Percentiles rank a stretch among this genome's conserved stretches.
Evolutionary conservation across 1,140 invertebrate species (phyloP).

Genomic region (Macrocentrus cingulum): DNA sequence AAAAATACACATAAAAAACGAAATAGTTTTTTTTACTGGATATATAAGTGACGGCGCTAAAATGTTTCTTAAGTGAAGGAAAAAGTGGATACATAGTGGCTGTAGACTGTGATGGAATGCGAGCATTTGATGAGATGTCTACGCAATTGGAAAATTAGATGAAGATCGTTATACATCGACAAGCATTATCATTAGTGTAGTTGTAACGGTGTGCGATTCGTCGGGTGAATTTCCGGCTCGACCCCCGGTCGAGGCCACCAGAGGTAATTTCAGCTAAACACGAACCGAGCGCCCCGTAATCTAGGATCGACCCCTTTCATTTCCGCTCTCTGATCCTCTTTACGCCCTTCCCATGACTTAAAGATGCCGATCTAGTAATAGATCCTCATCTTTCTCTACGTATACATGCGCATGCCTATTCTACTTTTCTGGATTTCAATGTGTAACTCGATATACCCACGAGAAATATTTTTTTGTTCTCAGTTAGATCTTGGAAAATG

Average conservation of each 20-base stretch:
- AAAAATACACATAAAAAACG: too few relatives aligned
- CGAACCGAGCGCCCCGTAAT: slow-evolving; percentile 25
- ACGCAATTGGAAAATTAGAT: background rate
- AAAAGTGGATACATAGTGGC: too few relatives aligned
- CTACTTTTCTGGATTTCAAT: background rate
- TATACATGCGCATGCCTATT: background rate
- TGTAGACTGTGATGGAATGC: background rate
- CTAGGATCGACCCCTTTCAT: slow-evolving; percentile 10
- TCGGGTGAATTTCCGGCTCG: slow-evolving; percentile 32
- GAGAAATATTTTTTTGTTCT: slow-evolving; percentile 1
- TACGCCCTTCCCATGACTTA: slow-evolving; percentile 1
- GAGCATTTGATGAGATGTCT: background rate
- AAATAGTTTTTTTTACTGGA: too few relatives aligned
- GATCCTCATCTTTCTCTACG: too few relatives aligned
- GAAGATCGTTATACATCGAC: slow-evolving; percentile 13
- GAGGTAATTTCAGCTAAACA: slow-evolving; percentile 34
- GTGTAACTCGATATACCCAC: slow-evolving; percentile 1
- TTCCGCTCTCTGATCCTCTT: slow-evolving; percentile 3
- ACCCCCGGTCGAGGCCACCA: slow-evolving; percentile 18
- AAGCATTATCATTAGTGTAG: slow-evolving; percentile 12
- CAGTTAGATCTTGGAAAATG: background rate
- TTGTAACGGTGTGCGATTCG: slow-evolving; percentile 20
- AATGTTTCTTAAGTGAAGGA: too few relatives aligned
- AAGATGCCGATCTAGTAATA: slow-evolving; percentile 1
- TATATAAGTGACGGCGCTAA: too few relatives aligned